phyloP scores from a whole-genome alignment of 2,113 vertebrate species.

The Machaerirhynchus nigripectus region DNA sequence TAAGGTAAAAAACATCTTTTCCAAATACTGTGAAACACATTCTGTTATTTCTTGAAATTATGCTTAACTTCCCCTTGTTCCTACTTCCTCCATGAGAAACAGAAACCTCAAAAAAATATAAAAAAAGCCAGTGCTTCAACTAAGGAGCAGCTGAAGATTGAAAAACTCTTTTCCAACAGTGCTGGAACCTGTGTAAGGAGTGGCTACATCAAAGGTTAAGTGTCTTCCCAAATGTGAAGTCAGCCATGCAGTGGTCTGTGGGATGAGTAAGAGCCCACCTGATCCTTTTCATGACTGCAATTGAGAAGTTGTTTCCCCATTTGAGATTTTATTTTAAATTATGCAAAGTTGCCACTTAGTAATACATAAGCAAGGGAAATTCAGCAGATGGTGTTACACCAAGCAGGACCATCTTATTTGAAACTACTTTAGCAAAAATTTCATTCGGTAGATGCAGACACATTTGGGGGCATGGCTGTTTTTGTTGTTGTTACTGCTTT shows the following conservation, averaged over 20 bases:
- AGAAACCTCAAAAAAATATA: background rate
- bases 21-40: background rate
- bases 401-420: background rate
- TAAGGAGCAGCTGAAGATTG: background rate
- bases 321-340: constrained; percentile 5
- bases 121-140: background rate
- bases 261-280: background rate
- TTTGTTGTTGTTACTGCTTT: background rate
- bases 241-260: background rate
- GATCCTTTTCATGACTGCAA: background rate
- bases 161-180: background rate
- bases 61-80: background rate
- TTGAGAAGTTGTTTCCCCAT: background rate
- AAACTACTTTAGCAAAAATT: constrained; percentile 17
- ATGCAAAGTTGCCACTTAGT: background rate
- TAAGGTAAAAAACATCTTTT: background rate
- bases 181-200: background rate
- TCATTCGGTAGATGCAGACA: background rate
- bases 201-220: background rate
- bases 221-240: background rate
- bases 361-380: background rate
- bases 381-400: constrained; percentile 35
- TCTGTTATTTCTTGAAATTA: background rate
- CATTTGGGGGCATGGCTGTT: background rate
- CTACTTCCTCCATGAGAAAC: background rate